These are phyloP conservation scores for Drosophila kanapiae DNA, from an alignment of 1,140 invertebrate genomes.

Conservation along the genomic window DNA sequence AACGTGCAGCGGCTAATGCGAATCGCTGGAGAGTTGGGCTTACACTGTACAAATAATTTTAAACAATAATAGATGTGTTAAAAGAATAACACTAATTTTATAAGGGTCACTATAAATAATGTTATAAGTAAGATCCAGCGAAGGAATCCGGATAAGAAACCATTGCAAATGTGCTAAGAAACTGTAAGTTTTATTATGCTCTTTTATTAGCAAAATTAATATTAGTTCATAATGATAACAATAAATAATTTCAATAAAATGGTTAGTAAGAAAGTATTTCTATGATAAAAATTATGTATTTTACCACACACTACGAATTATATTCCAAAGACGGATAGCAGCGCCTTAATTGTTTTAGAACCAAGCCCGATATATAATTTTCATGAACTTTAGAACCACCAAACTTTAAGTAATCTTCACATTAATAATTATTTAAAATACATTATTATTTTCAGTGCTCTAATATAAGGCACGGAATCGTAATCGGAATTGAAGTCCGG, in stretches of 20 bases:
- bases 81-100: not conserved
- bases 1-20: slow-evolving; percentile 74
- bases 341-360: too few relatives aligned
- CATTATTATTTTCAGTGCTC: not conserved
- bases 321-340: too few relatives aligned
- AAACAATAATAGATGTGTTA: not conserved
- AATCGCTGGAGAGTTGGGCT: slow-evolving; percentile 30
- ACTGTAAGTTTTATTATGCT: too few relatives aligned
- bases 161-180: not conserved
- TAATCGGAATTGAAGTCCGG: slow-evolving; percentile 41
- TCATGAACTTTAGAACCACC: not conserved
- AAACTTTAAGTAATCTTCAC: not conserved
- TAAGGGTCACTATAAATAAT: too few relatives aligned
- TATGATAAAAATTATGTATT: too few relatives aligned
- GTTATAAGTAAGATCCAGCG: too few relatives aligned
- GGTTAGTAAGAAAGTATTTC: not conserved
- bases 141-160: not conserved
- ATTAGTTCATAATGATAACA: too few relatives aligned
- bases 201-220: too few relatives aligned
- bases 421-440: too few relatives aligned
- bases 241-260: not conserved
- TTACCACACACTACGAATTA: too few relatives aligned
- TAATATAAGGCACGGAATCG: slow-evolving; percentile 47
- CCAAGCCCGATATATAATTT: not conserved
- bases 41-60: not conserved